A percentile compares a stretch with the other conserved stretches of the same genome.
phyloP scores from a whole-genome alignment of 2,888 invertebrate species.

The Tromatobia lineatoria region DNA sequence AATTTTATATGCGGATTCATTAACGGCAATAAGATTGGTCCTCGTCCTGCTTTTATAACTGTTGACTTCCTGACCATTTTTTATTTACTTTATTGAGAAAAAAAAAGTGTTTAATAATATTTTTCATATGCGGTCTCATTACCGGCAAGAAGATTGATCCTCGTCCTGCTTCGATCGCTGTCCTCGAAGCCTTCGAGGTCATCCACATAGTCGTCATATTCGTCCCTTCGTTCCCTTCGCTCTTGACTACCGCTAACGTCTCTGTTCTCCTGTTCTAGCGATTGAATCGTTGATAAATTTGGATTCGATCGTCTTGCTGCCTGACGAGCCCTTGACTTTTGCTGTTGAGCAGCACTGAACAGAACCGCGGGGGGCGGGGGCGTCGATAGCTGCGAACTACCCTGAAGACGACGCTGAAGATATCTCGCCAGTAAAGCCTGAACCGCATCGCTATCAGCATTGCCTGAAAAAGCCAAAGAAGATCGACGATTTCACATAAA shows the following conservation, averaged over 20 bases:
- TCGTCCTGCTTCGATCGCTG: constrained; percentile 79
- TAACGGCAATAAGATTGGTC: no score
- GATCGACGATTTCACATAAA: constrained; percentile 71
- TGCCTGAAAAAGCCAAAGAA: constrained; percentile 75
- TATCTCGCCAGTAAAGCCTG: constrained; percentile 79
- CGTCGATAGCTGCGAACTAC: constrained; percentile 76
- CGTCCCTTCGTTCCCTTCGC: constrained; percentile 72
- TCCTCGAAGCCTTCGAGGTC: constrained; percentile 81
- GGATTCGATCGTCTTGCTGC: constrained; percentile 66
- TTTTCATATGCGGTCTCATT: constrained; percentile 53
- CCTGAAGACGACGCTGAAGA: constrained; percentile 80
- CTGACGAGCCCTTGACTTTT: constrained; percentile 74
- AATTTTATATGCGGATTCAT: no score
- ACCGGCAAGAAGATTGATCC: constrained; percentile 79
- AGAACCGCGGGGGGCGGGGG: constrained; percentile 80
- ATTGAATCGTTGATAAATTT: constrained; percentile 54
- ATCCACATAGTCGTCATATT: constrained; percentile 80
- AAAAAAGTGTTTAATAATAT: not conserved
- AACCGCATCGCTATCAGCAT: constrained; percentile 79
- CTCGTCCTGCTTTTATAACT: no score
- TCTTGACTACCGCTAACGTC: constrained; percentile 70
- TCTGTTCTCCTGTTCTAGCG: constrained; percentile 59
- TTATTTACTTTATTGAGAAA: no score
- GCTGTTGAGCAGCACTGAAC: constrained; percentile 73
- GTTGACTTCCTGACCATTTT: no score